Conservation (phyloP, 2,113 vertebrate genomes). For the Bufo gargarizans region DNA sequence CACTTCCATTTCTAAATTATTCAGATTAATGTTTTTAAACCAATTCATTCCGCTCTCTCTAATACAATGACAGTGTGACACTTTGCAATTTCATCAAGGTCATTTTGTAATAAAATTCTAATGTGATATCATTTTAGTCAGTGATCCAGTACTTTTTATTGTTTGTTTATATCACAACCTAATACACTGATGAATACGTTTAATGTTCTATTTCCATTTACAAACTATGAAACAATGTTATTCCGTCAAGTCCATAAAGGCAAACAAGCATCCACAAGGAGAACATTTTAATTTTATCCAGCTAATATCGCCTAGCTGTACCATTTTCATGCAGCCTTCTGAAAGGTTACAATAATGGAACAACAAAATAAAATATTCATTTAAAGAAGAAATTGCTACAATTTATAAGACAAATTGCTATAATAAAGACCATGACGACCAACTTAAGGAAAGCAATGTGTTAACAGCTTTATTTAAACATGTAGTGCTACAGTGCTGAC, state of each 20-base stretch:
- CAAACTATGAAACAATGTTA: constrained; percentile 61
- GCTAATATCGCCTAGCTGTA: constrained; percentile 53
- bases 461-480: constrained; percentile 46
- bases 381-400: constrained; percentile 59
- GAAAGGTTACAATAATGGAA: constrained; percentile 52
- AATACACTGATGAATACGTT: constrained; percentile 52
- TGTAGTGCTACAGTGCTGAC: constrained; percentile 60
- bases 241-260: constrained; percentile 53
- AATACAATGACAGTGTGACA: neutral
- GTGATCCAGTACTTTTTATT: neutral
- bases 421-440: constrained; percentile 60
- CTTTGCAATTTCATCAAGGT: neutral
- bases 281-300: constrained; percentile 64
- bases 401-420: constrained; percentile 60
- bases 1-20: neutral
- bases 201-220: constrained; percentile 60
- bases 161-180: neutral
- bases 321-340: constrained; percentile 55
- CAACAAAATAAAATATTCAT: constrained; percentile 60
- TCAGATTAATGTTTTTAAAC: neutral
- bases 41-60: neutral
- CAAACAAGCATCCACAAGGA: constrained; percentile 35
- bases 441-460: constrained; percentile 48
- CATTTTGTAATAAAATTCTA: neutral
- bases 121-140: neutral